Conservation (phyloP, 2,113 vertebrate species). For the Calidris pygmaea region DNA sequence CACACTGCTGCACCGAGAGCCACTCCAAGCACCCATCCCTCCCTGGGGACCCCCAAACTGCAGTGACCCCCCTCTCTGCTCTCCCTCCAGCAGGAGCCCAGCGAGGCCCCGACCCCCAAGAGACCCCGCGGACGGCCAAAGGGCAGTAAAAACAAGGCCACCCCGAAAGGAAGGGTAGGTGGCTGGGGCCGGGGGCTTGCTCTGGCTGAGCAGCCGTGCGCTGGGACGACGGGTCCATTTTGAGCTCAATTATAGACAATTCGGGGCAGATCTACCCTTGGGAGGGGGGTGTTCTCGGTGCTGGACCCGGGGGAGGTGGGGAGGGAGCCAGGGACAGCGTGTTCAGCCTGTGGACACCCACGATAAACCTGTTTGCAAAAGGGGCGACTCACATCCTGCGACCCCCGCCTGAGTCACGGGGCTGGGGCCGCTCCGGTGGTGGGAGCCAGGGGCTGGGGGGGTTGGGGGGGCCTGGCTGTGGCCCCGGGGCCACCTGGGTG, state of each 20-base stretch:
- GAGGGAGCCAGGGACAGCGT: accelerated
- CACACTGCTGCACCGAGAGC: accelerated
- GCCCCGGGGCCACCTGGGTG: neutral
- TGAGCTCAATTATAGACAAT: neutral
- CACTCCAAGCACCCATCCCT: accelerated
- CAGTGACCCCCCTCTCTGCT: neutral
- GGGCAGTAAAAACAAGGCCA: conserved; percentile 93
- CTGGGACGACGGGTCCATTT: accelerated
- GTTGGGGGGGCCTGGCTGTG: neutral
- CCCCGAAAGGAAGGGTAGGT: conserved; percentile 85
- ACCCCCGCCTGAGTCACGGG: conserved; percentile 64
- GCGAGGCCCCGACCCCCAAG: conserved; percentile 91
- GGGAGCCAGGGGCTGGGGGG: accelerated
- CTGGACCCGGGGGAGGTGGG: neutral
- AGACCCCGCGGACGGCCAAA: conserved; percentile 92
- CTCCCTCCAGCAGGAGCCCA: conserved; percentile 84
- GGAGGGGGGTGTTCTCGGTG: accelerated
- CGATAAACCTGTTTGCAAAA: conserved; percentile 39
- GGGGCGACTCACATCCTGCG: conserved; percentile 69
- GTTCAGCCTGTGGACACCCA: neutral
- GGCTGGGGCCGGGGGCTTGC: neutral
- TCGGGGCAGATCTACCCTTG: neutral
- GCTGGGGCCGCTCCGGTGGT: neutral
- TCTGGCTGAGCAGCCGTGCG: accelerated
- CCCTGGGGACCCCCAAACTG: neutral